These are phyloP conservation scores for Nomada flava DNA, from an alignment of 2,888 invertebrate genomes.

Conservation along the genomic window DNA sequence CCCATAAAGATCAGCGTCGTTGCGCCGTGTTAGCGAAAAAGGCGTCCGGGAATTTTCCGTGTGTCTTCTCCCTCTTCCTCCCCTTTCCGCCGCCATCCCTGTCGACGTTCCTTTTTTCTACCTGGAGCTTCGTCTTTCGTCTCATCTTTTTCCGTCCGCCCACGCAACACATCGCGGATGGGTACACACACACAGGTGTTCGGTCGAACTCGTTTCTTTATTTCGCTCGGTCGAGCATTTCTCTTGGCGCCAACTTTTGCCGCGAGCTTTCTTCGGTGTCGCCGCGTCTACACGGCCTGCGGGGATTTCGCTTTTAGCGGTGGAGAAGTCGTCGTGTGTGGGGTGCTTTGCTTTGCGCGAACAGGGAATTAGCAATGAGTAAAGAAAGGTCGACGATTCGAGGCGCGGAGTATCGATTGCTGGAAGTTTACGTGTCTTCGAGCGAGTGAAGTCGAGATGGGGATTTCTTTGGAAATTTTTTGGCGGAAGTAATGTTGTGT, in stretches of 20 bases:
- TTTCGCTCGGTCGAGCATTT: conserved; percentile 49
- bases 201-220: conserved; percentile 54
- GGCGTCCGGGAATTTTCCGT: conserved; percentile 58
- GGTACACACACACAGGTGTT: not conserved
- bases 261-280: conserved; percentile 40
- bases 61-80: conserved; percentile 18
- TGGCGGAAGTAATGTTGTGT: no score
- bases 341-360: conserved; percentile 13
- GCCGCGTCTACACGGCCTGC: conserved; percentile 35
- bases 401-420: not conserved
- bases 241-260: conserved; percentile 47
- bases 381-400: not conserved
- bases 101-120: not conserved
- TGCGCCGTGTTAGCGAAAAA: conserved; percentile 70
- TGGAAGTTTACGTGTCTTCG: not conserved
- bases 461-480: not conserved
- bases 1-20: conserved; percentile 70
- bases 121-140: not conserved
- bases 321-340: conserved; percentile 12
- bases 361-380: conserved; percentile 25
- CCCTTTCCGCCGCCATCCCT: not conserved
- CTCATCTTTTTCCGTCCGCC: not conserved
- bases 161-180: not conserved
- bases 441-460: no score
- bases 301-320: conserved; percentile 56